phyloP scores from a whole-genome alignment of 1,140 invertebrate genomes.

The Lanistes nyassanus region DNA sequence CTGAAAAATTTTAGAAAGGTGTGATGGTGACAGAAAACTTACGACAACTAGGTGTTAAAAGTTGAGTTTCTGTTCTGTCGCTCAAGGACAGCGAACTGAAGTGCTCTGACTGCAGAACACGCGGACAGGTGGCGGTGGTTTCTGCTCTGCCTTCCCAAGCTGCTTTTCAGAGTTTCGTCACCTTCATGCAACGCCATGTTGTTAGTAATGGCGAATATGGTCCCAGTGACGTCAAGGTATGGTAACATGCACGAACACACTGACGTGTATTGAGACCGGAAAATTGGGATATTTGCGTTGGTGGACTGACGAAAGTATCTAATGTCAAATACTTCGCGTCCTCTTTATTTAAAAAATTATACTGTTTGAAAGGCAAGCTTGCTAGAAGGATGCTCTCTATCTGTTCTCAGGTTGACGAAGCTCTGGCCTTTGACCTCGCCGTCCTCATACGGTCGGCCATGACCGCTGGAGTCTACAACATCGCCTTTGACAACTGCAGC shows the following conservation, averaged over 20 bases:
- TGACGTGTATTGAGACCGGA: neutral
- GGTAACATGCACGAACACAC: no score
- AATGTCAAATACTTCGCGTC: no score
- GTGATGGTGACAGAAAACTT: no score
- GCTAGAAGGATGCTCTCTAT: conserved; percentile 12
- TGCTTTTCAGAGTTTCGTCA: no score
- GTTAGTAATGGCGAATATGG: no score
- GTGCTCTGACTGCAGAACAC: no score
- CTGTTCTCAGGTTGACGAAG: conserved; percentile 71
- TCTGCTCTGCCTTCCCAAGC: no score
- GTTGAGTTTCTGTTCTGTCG: conserved; percentile 4
- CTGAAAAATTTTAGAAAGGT: no score
- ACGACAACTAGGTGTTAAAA: no score
- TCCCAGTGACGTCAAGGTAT: no score
- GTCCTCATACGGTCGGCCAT: conserved; percentile 33
- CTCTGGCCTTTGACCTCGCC: conserved; percentile 86
- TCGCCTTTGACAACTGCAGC: conserved; percentile 38
- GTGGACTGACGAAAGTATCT: neutral
- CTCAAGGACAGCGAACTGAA: neutral
- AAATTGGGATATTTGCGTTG: neutral
- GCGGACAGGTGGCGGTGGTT: no score
- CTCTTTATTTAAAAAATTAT: neutral
- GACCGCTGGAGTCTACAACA: conserved; percentile 10
- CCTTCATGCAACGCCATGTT: no score
- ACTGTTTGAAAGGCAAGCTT: neutral